Evolutionary conservation across 2,113 vertebrate genomes (phyloP), one percentile per base, ranked within the genome.

Genomic region (Pandion haliaetus): DNA sequence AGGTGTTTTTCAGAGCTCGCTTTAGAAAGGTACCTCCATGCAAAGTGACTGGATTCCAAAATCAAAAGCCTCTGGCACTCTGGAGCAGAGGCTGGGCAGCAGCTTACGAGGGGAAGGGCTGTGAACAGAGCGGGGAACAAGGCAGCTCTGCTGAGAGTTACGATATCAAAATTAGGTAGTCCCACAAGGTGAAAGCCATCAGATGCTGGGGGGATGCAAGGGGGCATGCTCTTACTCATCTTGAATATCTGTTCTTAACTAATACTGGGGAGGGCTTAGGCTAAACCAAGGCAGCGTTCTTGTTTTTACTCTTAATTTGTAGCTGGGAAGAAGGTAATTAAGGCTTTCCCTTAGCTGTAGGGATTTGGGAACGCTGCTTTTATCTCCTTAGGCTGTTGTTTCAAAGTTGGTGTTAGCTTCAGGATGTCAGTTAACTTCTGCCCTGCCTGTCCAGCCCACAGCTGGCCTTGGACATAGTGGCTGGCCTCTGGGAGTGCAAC

Each of bases 141-240:
- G 38, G 52, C 2, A 4, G 18, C 66, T 86, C 34, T 76, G 45
- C 29, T 18, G 29, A 83, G 62, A 69, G 24, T 52, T 61, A 44
- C 0, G 0, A 7, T 38, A 36, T 12, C 45, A 78, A 74, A 65
- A 77, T 36, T 15, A 70, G 29, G n/a, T 31, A 15, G 58, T 47
- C 24, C 9, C 12, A 23, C 0, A 1, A 38, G 54, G 5, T 31
- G 40, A 77, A 76, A 80, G 31, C 9, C 31, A 49, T n/a, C 1
- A 2, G 52, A 32, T 84, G 25, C 34, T 36, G 58, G 20, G 5
- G 34, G 5, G 4, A 25, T 52, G 62, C 21, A 7, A 20, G 28
- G 16, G 6, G 12, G 8, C 32, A 44, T 0, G 2, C 54, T 73
- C 49, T 72, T 69, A 50, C 19, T 77, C 13, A 12, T 62, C 29